These are phyloP conservation scores for Drosophila neotestacea DNA, from an alignment of 2,888 invertebrate genomes.

Conservation along the genomic window DNA sequence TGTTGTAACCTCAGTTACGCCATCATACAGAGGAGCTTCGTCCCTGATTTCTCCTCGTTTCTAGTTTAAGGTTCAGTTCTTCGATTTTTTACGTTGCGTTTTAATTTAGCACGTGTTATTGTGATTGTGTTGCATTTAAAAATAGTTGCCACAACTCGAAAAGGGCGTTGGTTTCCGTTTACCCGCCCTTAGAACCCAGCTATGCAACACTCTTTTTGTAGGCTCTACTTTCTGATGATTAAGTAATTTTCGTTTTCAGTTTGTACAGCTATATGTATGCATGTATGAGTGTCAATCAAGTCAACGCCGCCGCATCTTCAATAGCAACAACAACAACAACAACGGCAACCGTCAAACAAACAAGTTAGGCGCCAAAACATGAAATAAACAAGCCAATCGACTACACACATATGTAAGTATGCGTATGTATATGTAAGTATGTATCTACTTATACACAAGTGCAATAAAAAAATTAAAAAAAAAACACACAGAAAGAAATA, in stretches of 20 bases:
- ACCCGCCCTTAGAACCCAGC: not conserved
- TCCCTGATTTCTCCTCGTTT: not conserved
- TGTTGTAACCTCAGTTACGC: conserved; percentile 57
- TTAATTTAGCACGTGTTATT: conserved; percentile 68
- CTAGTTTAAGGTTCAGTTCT: conserved; percentile 15
- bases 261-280: not conserved
- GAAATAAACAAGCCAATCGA: conserved; percentile 78
- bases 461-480: conserved; percentile 21
- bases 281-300: conserved; percentile 63
- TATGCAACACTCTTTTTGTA: conserved; percentile 5
- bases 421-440: not conserved
- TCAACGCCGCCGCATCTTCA: conserved; percentile 54
- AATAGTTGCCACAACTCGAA: conserved; percentile 29
- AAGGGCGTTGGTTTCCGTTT: conserved; percentile 27
- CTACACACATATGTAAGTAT: conserved; percentile 15
- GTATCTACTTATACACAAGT: conserved; percentile 24
- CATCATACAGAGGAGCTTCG: conserved; percentile 45
- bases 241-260: conserved; percentile 8
- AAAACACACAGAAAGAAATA: not conserved
- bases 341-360: conserved; percentile 48
- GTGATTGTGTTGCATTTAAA: conserved; percentile 26
- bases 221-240: not conserved
- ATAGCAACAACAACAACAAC: conserved; percentile 22
- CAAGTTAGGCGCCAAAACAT: conserved; percentile 78
- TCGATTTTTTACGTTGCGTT: conserved; percentile 53